Percentiles rank a stretch among this genome's conserved stretches.
Evolutionary conservation across 2,113 vertebrate species (phyloP).

Genomic region (Grallaria varia): DNA sequence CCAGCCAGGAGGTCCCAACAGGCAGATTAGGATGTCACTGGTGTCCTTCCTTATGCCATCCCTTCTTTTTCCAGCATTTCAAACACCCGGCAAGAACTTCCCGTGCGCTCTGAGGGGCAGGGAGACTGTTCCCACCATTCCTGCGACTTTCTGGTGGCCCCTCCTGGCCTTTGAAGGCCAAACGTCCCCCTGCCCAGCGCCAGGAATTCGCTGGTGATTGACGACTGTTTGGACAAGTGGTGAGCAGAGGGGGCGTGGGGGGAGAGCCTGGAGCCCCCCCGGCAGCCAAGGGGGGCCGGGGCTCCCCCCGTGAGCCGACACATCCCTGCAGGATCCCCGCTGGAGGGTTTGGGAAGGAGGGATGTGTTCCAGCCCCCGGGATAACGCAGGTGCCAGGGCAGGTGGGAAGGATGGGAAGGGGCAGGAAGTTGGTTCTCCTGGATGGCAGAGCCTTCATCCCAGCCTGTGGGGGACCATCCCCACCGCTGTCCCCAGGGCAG

Average conservation of each 20-base stretch:
- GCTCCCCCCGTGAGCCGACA: not conserved
- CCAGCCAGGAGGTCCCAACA: not conserved
- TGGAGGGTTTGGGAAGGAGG: not conserved
- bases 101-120: accelerated
- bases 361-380: not conserved
- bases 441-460: not conserved
- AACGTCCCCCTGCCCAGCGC: conserved; percentile 58
- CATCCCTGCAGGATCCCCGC: not conserved
- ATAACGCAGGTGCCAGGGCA: not conserved
- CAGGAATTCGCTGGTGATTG: conserved; percentile 83
- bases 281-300: not conserved
- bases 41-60: not conserved
- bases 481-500: not conserved
- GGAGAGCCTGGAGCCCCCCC: conserved; percentile 69
- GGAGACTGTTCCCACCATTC: conserved; percentile 42
- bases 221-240: conserved; percentile 91
- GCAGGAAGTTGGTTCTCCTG: not conserved
- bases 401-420: not conserved
- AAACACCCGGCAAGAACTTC: not conserved
- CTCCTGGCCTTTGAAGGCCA: conserved; percentile 69
- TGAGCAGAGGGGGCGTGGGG: conserved; percentile 76
- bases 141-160: conserved; percentile 69
- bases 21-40: not conserved
- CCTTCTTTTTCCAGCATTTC: not conserved
- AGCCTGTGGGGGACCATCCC: not conserved